A percentile compares a stretch with the other conserved stretches of the same genome.
Conservation (phyloP, 2,888 invertebrate genomes). For the Microchrysa polita region DNA sequence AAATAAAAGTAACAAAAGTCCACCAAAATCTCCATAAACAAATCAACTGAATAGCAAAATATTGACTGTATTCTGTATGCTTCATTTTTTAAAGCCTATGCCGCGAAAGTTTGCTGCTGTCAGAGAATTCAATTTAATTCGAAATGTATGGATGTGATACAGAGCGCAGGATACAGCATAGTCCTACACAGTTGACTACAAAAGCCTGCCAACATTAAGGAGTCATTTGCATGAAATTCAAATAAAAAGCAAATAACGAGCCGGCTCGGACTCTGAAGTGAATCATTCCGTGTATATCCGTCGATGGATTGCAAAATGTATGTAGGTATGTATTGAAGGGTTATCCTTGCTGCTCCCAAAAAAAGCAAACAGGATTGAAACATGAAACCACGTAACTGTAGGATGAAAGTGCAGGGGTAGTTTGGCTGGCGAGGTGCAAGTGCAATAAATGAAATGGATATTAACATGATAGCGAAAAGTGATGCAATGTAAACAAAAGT, state of each 20-base stretch:
- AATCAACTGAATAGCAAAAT: slow-evolving; percentile 40
- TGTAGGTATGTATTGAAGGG: no score
- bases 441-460: background rate
- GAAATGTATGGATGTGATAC: slow-evolving; percentile 13
- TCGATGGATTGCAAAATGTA: slow-evolving; percentile 36
- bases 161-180: background rate
- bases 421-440: background rate
- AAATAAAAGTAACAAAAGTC: slow-evolving; percentile 1
- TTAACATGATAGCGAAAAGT: no score
- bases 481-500: no score
- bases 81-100: slow-evolving; percentile 19
- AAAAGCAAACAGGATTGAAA: slow-evolving; percentile 17
- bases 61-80: slow-evolving; percentile 38
- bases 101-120: slow-evolving; percentile 45
- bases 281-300: slow-evolving; percentile 46
- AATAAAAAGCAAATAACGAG: slow-evolving; percentile 50
- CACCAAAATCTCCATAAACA: slow-evolving; percentile 38
- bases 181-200: slow-evolving; percentile 3
- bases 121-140: slow-evolving; percentile 48
- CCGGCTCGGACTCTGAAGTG: slow-evolving; percentile 46
- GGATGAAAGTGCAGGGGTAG: slow-evolving; percentile 10
- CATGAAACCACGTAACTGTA: slow-evolving; percentile 37
- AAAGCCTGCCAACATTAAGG: slow-evolving; percentile 44
- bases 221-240: slow-evolving; percentile 50
- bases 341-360: slow-evolving; percentile 20